These are phyloP conservation scores for Parazoanthus darwini DNA, from an alignment of 92 coral and sea anemone genomes.

Conservation along the genomic window DNA sequence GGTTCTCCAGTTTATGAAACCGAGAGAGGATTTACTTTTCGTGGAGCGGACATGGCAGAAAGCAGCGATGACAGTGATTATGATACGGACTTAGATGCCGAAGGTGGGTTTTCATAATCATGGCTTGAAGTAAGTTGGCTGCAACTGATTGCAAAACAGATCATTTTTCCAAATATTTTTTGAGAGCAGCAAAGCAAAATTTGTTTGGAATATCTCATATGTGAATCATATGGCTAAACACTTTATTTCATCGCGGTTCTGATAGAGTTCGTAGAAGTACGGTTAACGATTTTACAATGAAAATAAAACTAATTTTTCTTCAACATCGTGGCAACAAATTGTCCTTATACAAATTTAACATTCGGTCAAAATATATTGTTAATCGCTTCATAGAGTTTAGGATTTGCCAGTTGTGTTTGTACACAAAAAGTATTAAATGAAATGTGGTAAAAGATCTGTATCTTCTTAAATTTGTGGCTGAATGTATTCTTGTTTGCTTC, in stretches of 20 bases:
- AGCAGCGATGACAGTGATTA: slow-evolving; percentile 68
- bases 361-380: no score
- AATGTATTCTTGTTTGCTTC: no score
- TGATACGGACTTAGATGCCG: slow-evolving; percentile 89
- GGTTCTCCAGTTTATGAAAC: slow-evolving; percentile 44
- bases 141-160: background rate
- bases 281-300: no score
- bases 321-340: no score
- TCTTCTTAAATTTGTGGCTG: background rate
- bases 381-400: background rate
- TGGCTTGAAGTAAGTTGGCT: background rate
- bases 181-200: background rate
- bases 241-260: background rate
- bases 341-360: no score
- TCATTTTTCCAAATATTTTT: background rate
- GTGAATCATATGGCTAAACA: background rate
- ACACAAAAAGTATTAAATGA: background rate
- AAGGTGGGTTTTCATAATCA: slow-evolving; percentile 49
- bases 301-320: no score
- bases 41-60: slow-evolving; percentile 49
- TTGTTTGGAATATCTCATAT: no score
- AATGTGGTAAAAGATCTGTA: background rate
- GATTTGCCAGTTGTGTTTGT: background rate
- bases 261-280: no score
- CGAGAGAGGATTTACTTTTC: slow-evolving; percentile 36